These are phyloP conservation scores for Phalacrocorax aristotelis DNA, from an alignment of 2,113 vertebrate species.

Conservation along the genomic window DNA sequence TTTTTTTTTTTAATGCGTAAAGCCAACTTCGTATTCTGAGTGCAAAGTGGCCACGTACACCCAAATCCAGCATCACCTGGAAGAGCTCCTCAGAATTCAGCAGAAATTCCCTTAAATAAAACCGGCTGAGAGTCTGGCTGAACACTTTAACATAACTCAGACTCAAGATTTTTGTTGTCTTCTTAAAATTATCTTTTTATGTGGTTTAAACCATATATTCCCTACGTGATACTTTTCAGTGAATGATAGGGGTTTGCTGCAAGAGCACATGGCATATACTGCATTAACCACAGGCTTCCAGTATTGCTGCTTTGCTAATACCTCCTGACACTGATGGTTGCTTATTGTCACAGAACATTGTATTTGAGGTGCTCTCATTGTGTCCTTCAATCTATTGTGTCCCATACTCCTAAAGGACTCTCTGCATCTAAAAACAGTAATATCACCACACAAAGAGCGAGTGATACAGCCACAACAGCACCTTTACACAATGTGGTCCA, in stretches of 20 bases:
- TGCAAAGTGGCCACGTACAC: not conserved
- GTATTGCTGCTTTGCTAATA: not conserved
- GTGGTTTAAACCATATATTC: constrained; percentile 6
- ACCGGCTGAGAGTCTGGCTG: not conserved
- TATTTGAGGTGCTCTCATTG: not conserved
- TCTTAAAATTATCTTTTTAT: not conserved
- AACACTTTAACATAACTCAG: not conserved
- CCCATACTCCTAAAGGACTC: not conserved
- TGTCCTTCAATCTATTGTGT: not conserved
- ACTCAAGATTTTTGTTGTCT: not conserved
- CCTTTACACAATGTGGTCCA: not conserved
- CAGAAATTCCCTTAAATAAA: constrained; percentile 23
- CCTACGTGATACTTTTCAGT: not conserved
- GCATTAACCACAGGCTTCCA: not conserved
- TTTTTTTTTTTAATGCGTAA: not conserved
- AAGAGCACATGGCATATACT: not conserved
- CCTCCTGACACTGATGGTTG: not conserved
- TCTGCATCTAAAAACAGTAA: not conserved
- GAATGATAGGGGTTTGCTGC: not conserved
- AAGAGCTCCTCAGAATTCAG: not conserved
- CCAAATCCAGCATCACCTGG: not conserved
- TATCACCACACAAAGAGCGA: not conserved
- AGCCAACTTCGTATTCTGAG: constrained; percentile 33
- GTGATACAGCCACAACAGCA: not conserved
- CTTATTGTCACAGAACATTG: constrained; percentile 8